A percentile compares a stretch with the other conserved stretches of the same genome.
phyloP scores from a whole-genome alignment of 2,797 vertebrate species.

The Poeciliopsis paucimaculata region DNA sequence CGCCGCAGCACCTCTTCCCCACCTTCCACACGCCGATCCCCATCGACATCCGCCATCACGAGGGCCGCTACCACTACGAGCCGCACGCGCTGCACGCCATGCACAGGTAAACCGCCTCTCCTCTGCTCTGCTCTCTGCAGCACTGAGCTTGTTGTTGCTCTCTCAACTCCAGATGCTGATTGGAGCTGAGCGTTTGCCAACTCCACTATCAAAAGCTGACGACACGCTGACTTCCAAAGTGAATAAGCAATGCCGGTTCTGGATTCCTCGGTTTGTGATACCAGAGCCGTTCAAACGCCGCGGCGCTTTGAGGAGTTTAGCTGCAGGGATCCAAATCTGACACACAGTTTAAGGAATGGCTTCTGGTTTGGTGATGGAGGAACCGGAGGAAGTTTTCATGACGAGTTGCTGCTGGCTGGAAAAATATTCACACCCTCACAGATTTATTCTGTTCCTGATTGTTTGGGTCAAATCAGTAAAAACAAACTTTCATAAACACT shows the following conservation, averaged over 20 bases:
- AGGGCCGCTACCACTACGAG: conserved; percentile 95
- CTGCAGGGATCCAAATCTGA: conserved; percentile 12
- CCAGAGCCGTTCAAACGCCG: conserved; percentile 18
- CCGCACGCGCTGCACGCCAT: conserved; percentile 89
- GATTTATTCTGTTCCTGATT: neutral
- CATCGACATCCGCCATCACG: conserved; percentile 93
- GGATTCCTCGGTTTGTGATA: conserved; percentile 37
- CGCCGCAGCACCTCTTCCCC: conserved; percentile 90
- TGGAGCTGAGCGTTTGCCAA: conserved; percentile 49
- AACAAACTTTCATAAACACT: neutral
- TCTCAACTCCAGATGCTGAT: conserved; percentile 31
- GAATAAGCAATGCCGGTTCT: conserved; percentile 48
- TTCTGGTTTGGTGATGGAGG: neutral
- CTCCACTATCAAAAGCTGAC: conserved; percentile 56
- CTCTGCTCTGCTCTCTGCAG: neutral
- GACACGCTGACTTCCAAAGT: conserved; percentile 50
- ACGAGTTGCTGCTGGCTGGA: too few species aligned
- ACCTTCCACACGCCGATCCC: conserved; percentile 94
- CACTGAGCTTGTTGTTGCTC: conserved; percentile 11
- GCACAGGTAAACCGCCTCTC: conserved; percentile 84
- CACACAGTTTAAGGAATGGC: neutral
- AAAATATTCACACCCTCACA: neutral
- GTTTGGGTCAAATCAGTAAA: neutral
- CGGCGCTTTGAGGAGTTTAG: conserved; percentile 8
- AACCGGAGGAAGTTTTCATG: neutral